A percentile compares a stretch with the other conserved stretches of the same genome.
Conservation (phyloP, 2,797 vertebrate species). For the Pygocentrus nattereri region DNA sequence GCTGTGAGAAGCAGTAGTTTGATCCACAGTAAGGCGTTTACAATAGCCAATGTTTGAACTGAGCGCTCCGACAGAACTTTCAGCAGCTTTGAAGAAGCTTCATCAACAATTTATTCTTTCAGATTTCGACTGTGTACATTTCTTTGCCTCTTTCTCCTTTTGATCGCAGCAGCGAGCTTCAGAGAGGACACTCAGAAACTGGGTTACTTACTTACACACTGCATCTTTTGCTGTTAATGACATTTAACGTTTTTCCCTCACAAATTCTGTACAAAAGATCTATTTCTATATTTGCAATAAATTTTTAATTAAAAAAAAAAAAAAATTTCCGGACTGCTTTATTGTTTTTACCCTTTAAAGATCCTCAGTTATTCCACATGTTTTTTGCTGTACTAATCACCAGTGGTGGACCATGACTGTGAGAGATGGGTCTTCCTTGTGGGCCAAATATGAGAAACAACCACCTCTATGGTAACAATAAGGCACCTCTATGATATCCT, state of each 20-base stretch:
- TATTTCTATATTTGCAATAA: constrained; percentile 90
- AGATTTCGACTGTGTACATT: constrained; percentile 44
- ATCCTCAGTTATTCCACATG: background rate
- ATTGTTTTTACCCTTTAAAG: no score
- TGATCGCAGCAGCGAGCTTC: constrained; percentile 16
- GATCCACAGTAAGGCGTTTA: constrained; percentile 7
- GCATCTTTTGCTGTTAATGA: constrained; percentile 73
- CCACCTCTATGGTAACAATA: no score
- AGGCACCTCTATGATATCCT: no score
- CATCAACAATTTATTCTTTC: constrained; percentile 32
- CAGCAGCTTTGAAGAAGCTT: constrained; percentile 31
- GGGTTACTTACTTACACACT: constrained; percentile 42
- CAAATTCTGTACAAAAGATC: constrained; percentile 85
- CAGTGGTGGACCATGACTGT: no score
- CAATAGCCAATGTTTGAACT: constrained; percentile 15
- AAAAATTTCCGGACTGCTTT: constrained; percentile 19
- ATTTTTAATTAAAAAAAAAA: constrained; percentile 81
- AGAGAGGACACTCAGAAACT: constrained; percentile 63
- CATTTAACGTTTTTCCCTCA: constrained; percentile 66
- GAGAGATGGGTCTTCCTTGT: no score
- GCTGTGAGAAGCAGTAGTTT: constrained; percentile 22
- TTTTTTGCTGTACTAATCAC: background rate
- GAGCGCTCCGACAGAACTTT: constrained; percentile 22
- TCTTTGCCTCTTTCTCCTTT: constrained; percentile 46
- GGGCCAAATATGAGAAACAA: no score